Percentiles rank a stretch among this genome's conserved stretches.
Conservation (phyloP, 2,113 vertebrate genomes). For the Bos javanicus region DNA sequence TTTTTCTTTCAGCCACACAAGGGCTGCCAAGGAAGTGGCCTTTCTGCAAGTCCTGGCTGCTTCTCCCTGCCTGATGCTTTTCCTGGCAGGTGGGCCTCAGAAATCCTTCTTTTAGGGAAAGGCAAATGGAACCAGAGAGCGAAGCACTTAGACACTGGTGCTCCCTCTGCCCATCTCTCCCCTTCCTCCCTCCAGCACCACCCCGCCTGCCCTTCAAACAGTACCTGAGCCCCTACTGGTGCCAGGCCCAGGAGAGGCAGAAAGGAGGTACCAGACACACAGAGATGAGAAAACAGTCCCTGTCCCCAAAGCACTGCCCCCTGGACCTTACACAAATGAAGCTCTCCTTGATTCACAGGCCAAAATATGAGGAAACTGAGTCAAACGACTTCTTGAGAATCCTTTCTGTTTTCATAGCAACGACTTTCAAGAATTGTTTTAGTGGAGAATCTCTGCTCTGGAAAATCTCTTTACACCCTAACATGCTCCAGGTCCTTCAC, state of each 20-base stretch:
- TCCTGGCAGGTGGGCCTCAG: background rate
- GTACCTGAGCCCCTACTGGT: background rate
- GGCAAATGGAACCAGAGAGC: background rate
- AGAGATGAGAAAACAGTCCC: background rate
- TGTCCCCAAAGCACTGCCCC: background rate
- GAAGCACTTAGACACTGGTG: background rate
- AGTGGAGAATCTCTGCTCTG: background rate
- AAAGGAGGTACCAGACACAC: background rate
- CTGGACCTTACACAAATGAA: background rate
- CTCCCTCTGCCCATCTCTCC: background rate
- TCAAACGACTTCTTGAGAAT: background rate
- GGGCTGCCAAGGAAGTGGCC: slow-evolving; percentile 34
- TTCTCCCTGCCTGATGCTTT: background rate
- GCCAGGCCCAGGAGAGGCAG: background rate
- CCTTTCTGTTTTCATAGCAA: background rate
- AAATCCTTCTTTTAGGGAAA: background rate
- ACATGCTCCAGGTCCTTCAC: background rate
- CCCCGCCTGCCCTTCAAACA: background rate
- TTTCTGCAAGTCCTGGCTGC: slow-evolving; percentile 16
- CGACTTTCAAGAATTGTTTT: background rate
- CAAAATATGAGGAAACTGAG: background rate
- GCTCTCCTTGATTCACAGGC: background rate
- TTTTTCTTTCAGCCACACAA: background rate
- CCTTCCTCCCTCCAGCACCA: background rate
- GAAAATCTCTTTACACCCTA: slow-evolving; percentile 4